A percentile compares a stretch with the other conserved stretches of the same genome.
Conservation (phyloP, 2,113 vertebrate species). For the Crotalus viridis region DNA sequence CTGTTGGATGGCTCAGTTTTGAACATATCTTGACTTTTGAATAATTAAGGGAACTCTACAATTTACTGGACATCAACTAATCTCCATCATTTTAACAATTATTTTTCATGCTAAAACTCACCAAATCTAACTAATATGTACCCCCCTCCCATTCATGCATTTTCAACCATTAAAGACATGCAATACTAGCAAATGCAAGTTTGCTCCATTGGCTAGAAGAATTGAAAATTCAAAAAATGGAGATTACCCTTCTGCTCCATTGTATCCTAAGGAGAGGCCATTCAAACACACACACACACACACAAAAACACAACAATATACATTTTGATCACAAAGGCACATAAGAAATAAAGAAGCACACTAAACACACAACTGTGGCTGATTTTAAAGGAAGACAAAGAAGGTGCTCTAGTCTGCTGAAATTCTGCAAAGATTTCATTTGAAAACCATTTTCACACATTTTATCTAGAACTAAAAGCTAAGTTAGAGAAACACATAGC, state of each 20-base stretch:
- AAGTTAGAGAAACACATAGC: too few relatives aligned
- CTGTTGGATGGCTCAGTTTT: too few relatives aligned
- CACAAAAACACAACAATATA: neutral
- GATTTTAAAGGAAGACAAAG: neutral
- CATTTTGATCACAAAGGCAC: constrained; percentile 24
- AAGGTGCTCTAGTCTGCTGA: neutral
- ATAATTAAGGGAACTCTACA: neutral
- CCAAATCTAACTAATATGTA: neutral
- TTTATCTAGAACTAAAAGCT: too few relatives aligned
- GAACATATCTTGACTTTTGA: neutral
- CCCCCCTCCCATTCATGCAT: neutral
- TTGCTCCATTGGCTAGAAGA: constrained; percentile 13
- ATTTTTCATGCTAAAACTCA: neutral
- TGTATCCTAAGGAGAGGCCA: constrained; percentile 33
- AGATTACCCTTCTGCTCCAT: constrained; percentile 41
- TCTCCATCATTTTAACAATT: constrained; percentile 5
- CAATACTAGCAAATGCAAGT: constrained; percentile 32
- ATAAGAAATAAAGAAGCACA: constrained; percentile 45
- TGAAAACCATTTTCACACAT: too few relatives aligned
- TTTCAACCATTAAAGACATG: neutral
- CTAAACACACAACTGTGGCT: constrained; percentile 43
- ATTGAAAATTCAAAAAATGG: neutral
- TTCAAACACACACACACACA: neutral
- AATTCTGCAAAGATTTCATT: neutral
- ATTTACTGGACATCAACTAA: neutral